Conservation (phyloP, 2,888 invertebrate species). For the Xestia xanthographa region DNA sequence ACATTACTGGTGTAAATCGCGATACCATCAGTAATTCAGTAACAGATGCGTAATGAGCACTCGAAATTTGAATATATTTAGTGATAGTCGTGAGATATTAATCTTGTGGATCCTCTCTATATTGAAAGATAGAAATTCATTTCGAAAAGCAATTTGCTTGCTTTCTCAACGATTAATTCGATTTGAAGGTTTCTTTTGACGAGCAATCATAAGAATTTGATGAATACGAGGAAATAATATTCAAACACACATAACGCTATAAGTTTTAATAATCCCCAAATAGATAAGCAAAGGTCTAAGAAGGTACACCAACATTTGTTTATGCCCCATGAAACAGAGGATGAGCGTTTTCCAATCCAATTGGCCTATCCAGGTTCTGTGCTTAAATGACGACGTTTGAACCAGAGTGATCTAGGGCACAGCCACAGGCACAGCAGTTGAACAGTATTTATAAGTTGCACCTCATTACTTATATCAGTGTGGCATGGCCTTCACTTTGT, state of each 20-base stretch:
- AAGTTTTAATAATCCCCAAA: not conserved
- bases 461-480: no score
- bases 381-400: no score
- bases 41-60: conserved; percentile 64
- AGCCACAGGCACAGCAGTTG: no score
- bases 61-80: conserved; percentile 33
- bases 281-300: not conserved
- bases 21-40: conserved; percentile 67
- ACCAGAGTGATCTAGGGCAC: no score
- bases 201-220: not conserved
- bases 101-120: not conserved
- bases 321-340: not conserved
- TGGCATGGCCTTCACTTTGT: no score
- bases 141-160: not conserved
- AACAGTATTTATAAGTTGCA: no score
- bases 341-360: not conserved
- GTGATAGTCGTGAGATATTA: not conserved
- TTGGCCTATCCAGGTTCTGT: not conserved
- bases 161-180: not conserved
- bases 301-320: not conserved
- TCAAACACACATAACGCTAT: not conserved
- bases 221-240: not conserved
- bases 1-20: conserved; percentile 57
- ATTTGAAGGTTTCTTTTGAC: not conserved
- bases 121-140: not conserved